Base-by-base conservation (phyloP, 2,113 vertebrate species). In the Bujurquina vittata region DNA sequence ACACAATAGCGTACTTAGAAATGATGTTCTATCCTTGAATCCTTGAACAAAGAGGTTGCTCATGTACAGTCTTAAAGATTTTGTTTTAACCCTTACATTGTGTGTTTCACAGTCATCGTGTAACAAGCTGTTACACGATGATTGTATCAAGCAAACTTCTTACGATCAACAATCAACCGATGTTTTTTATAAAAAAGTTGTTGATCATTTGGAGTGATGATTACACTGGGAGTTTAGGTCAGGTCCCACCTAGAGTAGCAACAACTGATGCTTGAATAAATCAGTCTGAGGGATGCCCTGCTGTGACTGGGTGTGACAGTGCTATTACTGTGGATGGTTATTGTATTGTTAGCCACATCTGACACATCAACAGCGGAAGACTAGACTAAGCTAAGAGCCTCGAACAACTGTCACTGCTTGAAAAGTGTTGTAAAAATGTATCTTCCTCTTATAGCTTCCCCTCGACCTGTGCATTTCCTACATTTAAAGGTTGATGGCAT, bases 371-470 rank as follows among this genome's bases (percentile, higher is more conserved):
- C 23, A 69, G 17, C 29, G 17, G 26, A 17, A 20, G 65, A 72
- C 43, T 52, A 52, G 65, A 72, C 43, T 52, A 52, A 43, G 43
- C 65, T 52, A 72, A 52, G 43, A 72, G 43, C 23, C 17, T 72
- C 17, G 22, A 31, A 52, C 65, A 31, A 31, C 65, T 69, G 15
- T 26, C 65, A 69, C 7, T 31, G 43, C 43, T 8, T 31, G 65
- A 69, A 29, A 69, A 69, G 10, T 72, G 31, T 23, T 72, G 31
- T 52, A 54, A 72, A 69, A 72, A 69, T 49, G 29, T 29, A 52
- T 52, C 65, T 69, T 69, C 40, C 65, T 72, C 65, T 72, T 72
- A 72, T 72, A 52, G 65, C 43, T 72, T 72, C 23, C 23, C 52
- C 46, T 52, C 46, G 5, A 12, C 23, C n/a, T 72, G 40, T 29